These are phyloP conservation scores for Heliconius himera DNA, from an alignment of 1,140 invertebrate species.

Conservation along the genomic window DNA sequence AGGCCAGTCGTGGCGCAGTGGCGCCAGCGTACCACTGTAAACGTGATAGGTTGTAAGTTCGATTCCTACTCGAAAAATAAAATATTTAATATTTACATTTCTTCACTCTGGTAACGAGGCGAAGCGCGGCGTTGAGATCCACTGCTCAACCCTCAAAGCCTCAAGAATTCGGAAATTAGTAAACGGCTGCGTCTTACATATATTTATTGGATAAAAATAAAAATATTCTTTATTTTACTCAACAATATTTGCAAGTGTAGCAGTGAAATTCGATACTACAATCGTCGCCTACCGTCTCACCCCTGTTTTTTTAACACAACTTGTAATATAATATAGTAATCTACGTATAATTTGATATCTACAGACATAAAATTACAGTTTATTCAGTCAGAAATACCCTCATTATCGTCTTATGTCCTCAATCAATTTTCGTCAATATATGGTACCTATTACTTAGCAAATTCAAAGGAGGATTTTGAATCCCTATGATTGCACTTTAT, in stretches of 20 bases:
- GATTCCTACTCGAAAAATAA: too few relatives aligned
- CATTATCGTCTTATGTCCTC: background rate
- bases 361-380: background rate
- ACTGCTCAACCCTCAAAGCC: background rate
- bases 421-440: background rate
- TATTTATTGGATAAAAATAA: too few relatives aligned
- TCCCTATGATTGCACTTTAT: background rate
- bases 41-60: too few relatives aligned
- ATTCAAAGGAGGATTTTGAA: constrained; percentile 1
- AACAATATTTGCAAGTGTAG: background rate
- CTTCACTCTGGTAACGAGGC: background rate
- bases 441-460: background rate
- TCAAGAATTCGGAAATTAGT: background rate
- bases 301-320: background rate
- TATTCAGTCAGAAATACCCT: background rate
- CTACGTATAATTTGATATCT: background rate
- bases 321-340: background rate
- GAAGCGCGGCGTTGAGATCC: background rate
- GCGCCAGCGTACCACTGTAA: too few relatives aligned
- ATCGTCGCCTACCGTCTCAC: background rate
- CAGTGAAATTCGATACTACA: background rate
- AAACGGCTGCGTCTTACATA: background rate
- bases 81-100: background rate
- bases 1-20: too few relatives aligned
- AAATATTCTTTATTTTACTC: too few relatives aligned